Evolutionary conservation across 2,888 invertebrate species (phyloP).

Genomic region (Synergus gifuensis): DNA sequence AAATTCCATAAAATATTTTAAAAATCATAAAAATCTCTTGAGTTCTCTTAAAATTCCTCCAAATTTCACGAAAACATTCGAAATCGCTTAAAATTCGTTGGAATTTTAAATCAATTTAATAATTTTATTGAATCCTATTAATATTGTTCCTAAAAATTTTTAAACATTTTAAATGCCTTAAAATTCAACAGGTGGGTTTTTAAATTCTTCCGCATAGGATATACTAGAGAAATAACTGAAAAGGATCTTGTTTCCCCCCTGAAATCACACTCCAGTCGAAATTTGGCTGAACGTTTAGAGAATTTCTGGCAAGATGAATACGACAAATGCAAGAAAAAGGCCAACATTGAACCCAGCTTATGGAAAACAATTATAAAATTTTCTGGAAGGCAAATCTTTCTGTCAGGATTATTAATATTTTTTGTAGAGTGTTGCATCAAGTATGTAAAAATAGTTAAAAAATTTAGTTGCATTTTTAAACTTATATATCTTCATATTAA

Average conservation of each 20-base stretch:
- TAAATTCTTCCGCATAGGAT: slow-evolving; percentile 86
- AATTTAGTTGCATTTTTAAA: too few relatives aligned
- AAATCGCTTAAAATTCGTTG: too few relatives aligned
- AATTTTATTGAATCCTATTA: too few relatives aligned
- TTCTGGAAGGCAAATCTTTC: slow-evolving; percentile 80
- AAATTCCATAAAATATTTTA: too few relatives aligned
- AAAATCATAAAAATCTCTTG: too few relatives aligned
- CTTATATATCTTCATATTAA: too few relatives aligned
- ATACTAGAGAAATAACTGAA: slow-evolving; percentile 84
- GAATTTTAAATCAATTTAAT: too few relatives aligned
- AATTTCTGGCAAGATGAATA: slow-evolving; percentile 78
- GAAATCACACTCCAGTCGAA: slow-evolving; percentile 83
- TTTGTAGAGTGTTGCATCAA: slow-evolving; percentile 82
- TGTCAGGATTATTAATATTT: slow-evolving; percentile 81
- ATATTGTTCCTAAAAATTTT: too few relatives aligned
- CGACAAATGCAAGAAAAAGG: slow-evolving; percentile 64
- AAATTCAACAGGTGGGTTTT: slow-evolving; percentile 83
- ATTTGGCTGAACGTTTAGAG: slow-evolving; percentile 78
- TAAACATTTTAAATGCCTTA: too few relatives aligned
- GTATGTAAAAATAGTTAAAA: slow-evolving; percentile 64
- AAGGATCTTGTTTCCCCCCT: slow-evolving; percentile 86
- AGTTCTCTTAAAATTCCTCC: too few relatives aligned
- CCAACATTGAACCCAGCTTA: slow-evolving; percentile 79
- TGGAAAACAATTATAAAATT: slow-evolving; percentile 80
- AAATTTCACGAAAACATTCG: too few relatives aligned